Conservation (phyloP, 2,888 invertebrate species). For the Athripsodes cinereus region DNA sequence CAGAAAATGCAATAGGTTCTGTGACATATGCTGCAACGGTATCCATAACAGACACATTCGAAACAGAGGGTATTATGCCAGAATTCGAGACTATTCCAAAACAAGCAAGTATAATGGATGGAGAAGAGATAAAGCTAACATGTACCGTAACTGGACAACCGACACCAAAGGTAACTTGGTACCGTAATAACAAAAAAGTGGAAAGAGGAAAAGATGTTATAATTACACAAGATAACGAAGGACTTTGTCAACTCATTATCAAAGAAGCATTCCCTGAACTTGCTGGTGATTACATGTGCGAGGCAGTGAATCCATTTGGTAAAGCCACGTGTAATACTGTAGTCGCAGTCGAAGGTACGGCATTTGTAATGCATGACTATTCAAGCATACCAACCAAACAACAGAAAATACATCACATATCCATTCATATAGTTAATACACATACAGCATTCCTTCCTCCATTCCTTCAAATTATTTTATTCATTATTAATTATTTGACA, state of each 20-base stretch:
- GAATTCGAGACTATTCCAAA: conserved; percentile 67
- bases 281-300: conserved; percentile 79
- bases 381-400: neutral
- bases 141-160: conserved; percentile 74
- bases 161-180: conserved; percentile 76
- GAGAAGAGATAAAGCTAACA: conserved; percentile 70
- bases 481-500: no score
- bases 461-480: no score
- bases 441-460: conserved; percentile 20
- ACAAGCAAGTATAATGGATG: conserved; percentile 80
- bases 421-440: no score
- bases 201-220: conserved; percentile 71
- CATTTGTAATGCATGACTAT: neutral
- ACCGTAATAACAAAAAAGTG: conserved; percentile 63
- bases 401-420: neutral
- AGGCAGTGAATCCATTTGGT: conserved; percentile 77
- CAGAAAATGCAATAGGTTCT: conserved; percentile 85
- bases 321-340: conserved; percentile 70
- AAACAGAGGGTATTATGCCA: conserved; percentile 54
- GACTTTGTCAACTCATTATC: conserved; percentile 73
- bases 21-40: conserved; percentile 79
- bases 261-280: conserved; percentile 88
- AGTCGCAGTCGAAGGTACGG: conserved; percentile 75
- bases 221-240: conserved; percentile 69
- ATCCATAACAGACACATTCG: conserved; percentile 46